Percentiles rank a stretch among this genome's conserved stretches.
phyloP scores from a whole-genome alignment of 2,113 vertebrate species.

The Rousettus leschenaultii region DNA sequence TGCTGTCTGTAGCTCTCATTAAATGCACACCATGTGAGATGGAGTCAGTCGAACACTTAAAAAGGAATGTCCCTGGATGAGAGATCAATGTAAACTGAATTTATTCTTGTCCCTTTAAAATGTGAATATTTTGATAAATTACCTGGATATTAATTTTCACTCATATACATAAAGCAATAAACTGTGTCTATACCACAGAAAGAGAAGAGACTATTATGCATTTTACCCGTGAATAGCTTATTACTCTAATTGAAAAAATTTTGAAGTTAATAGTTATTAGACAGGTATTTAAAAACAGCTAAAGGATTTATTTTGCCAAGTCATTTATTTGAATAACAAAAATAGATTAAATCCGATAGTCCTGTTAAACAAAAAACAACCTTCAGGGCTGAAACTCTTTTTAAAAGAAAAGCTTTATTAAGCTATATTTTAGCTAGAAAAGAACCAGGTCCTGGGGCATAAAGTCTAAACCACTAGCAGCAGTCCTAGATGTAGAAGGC shows the following conservation, averaged over 20 bases:
- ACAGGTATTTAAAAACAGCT: not conserved
- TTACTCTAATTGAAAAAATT: not conserved
- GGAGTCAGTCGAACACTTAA: not conserved
- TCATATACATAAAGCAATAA: not conserved
- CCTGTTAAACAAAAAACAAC: not conserved
- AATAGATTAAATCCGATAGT: not conserved
- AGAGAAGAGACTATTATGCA: not conserved
- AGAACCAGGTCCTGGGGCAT: not conserved
- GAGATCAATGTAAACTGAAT: not conserved
- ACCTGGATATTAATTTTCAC: not conserved
- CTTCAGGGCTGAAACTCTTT: not conserved
- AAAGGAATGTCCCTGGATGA: not conserved
- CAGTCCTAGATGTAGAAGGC: not conserved
- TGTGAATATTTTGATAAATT: not conserved
- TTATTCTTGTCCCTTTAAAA: not conserved
- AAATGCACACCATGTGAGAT: not conserved
- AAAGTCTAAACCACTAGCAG: not conserved
- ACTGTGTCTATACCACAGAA: not conserved
- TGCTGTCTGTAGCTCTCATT: not conserved
- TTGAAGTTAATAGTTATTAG: not conserved
- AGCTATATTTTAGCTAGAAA: not conserved
- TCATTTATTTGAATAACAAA: not conserved
- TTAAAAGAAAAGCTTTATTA: not conserved
- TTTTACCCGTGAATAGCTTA: not conserved
- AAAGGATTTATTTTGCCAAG: not conserved